A percentile compares a stretch with the other conserved stretches of the same genome.
Evolutionary conservation across 2,888 invertebrate species (phyloP).

Genomic region (Serripes groenlandicus): DNA sequence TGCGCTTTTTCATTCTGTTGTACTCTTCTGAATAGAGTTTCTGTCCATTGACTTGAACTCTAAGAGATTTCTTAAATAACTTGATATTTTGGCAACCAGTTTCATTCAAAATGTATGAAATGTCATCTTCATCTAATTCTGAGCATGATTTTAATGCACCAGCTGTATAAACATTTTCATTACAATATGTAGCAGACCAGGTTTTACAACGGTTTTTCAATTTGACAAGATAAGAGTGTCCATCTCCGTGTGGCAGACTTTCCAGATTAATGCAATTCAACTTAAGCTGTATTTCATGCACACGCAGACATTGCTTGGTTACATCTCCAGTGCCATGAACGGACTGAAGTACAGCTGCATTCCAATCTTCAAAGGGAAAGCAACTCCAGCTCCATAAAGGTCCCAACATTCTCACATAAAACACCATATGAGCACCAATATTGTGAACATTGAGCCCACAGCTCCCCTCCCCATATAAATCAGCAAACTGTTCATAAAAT

Average conservation of each 20-base stretch:
- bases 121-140: neutral
- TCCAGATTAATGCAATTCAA: neutral
- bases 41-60: neutral
- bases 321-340: neutral
- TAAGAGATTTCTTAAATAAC: neutral
- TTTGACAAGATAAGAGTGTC: neutral
- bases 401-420: neutral
- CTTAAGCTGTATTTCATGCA: neutral
- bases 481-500: neutral
- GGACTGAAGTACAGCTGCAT: neutral
- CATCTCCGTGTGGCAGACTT: neutral
- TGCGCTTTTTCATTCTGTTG: neutral
- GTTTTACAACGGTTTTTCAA: neutral
- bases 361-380: neutral
- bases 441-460: neutral
- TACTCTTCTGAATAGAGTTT: neutral
- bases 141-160: neutral
- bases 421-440: neutral
- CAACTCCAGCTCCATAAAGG: neutral
- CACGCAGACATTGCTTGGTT: neutral
- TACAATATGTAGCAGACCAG: neutral
- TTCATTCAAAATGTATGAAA: neutral
- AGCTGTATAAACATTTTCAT: neutral
- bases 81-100: neutral
- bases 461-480: neutral